Percentiles rank a stretch among this genome's conserved stretches.
Evolutionary conservation across 2,113 vertebrate genomes (phyloP).

Genomic region (Saguinus imperator): DNA sequence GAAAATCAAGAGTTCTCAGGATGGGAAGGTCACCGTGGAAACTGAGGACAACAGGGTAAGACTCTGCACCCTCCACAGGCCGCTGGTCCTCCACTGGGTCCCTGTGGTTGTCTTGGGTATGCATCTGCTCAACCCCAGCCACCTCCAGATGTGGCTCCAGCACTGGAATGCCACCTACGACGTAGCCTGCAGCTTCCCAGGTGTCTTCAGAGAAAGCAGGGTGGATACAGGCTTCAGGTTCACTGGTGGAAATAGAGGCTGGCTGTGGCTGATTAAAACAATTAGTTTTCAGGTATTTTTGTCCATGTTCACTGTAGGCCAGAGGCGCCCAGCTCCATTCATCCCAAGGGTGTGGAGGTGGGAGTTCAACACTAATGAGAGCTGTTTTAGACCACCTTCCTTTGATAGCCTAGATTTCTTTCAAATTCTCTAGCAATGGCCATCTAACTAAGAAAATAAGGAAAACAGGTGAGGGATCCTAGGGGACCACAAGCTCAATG

Average conservation of each 20-base stretch:
- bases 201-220: neutral
- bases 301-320: neutral
- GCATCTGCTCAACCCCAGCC: rapidly evolving
- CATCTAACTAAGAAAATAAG: neutral
- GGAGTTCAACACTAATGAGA: neutral
- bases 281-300: neutral
- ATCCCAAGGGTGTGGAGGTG: neutral
- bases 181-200: neutral
- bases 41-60: slow-evolving; percentile 86
- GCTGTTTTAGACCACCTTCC: neutral
- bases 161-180: neutral
- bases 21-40: slow-evolving; percentile 86
- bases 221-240: neutral
- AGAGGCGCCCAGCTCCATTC: neutral
- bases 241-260: neutral
- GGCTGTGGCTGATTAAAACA: neutral
- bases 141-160: neutral
- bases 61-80: neutral
- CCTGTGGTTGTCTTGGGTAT: rapidly evolving
- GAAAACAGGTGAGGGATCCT: neutral
- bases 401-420: neutral
- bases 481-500: neutral
- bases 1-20: slow-evolving; percentile 85
- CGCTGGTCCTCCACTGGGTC: rapidly evolving
- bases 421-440: neutral